Evolutionary conservation across 2,888 invertebrate genomes (phyloP).

Genomic region (Dioctria rufipes): DNA sequence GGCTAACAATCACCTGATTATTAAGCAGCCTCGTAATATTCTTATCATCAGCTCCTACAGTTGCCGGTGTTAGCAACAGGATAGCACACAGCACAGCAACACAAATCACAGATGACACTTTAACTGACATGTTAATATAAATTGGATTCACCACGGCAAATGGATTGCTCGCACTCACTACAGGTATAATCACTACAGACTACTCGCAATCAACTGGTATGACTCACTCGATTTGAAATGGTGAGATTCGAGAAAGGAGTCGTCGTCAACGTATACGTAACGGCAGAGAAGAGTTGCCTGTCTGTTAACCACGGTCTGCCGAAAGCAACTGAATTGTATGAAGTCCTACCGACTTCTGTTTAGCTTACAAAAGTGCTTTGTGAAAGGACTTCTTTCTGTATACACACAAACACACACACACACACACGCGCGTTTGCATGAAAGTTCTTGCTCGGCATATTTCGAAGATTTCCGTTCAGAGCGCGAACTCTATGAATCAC

Average conservation of each 20-base stretch:
- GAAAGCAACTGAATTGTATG: conserved; percentile 29
- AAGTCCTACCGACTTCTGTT: conserved; percentile 22
- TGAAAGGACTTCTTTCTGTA: neutral
- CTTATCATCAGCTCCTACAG: conserved; percentile 65
- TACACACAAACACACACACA: neutral
- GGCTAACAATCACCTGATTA: conserved; percentile 70
- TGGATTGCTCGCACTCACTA: neutral
- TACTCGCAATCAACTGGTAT: neutral
- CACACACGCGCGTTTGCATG: too few species aligned
- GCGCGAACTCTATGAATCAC: neutral
- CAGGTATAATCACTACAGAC: conserved; percentile 7
- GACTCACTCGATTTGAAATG: neutral
- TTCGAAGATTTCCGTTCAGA: conserved; percentile 11
- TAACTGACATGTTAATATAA: conserved; percentile 59
- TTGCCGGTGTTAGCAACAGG: conserved; percentile 58
- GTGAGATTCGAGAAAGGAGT: neutral
- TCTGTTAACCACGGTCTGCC: conserved; percentile 24
- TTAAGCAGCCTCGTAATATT: conserved; percentile 68
- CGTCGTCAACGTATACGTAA: neutral
- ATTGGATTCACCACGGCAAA: neutral
- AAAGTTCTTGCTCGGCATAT: neutral
- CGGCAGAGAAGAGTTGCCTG: conserved; percentile 13
- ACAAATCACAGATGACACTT: conserved; percentile 60
- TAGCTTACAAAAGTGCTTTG: neutral
- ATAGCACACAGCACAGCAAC: conserved; percentile 59